Conservation (phyloP, 2,797 vertebrate species). For the Echeneis naucrates region DNA sequence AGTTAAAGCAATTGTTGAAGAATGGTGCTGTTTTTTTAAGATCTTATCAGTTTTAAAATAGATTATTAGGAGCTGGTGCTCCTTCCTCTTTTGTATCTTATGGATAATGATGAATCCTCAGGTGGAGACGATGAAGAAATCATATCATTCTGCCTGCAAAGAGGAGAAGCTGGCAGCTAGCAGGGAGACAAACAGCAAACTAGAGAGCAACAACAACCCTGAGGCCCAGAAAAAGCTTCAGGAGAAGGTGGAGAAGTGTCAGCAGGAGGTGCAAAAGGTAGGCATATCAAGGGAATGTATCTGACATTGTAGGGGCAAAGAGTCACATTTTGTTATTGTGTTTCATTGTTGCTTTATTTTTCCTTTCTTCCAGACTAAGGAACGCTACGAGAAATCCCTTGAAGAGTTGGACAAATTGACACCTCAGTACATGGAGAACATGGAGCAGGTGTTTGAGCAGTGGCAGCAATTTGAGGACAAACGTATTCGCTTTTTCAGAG, state of each 20-base stretch:
- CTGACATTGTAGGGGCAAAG: background rate
- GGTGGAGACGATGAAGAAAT: conserved; percentile 92
- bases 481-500: conserved; percentile 91
- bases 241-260: conserved; percentile 97
- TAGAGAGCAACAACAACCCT: conserved; percentile 93
- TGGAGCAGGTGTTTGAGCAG: conserved; percentile 98
- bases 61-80: background rate
- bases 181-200: conserved; percentile 92
- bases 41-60: background rate
- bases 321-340: background rate
- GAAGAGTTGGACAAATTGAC: conserved; percentile 93
- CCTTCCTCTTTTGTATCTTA: background rate
- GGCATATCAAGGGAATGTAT: background rate
- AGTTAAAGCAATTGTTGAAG: background rate
- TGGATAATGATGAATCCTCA: background rate
- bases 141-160: conserved; percentile 93
- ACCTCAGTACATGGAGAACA: conserved; percentile 99
- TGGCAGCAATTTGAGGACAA: conserved; percentile 98
- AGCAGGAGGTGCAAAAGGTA: conserved; percentile 97
- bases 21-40: background rate
- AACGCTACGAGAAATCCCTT: conserved; percentile 94
- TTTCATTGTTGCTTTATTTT: background rate
- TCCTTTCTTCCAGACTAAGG: conserved; percentile 85
- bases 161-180: conserved; percentile 95
- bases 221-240: conserved; percentile 96